Base-by-base conservation (phyloP, 1,140 invertebrate genomes). In the Platorchestia sp. region DNA sequence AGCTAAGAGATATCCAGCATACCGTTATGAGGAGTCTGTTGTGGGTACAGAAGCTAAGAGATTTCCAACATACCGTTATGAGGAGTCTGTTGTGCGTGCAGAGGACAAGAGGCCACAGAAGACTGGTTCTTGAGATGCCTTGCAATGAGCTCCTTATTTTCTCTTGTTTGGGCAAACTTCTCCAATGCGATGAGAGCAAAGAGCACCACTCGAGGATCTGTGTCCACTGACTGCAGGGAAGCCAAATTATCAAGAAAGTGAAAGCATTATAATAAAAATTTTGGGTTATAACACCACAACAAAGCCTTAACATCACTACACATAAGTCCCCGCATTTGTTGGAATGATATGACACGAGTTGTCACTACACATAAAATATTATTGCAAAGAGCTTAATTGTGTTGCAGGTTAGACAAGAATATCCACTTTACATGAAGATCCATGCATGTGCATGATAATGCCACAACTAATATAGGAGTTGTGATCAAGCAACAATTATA, bases 121-220 rank as follows among this genome's bases (percentile, higher is more conserved):
- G 19, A 10, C 10, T 93, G 41, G 91, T 44, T 45, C 10, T 47
- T 45, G 44, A 93, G 91, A 47, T 44, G 91, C 6, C 44, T 6
- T n/a, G 41, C 44, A 40, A 93, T 93, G 91, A 93, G 43, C 96
- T 98, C 97, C 97, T 99, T 99, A 97, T 99, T 99, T 97, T 99
- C 98, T 97, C 98, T 99, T 96, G 99, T 99, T 97, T 99, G 98
- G 96, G 99, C 98, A 97, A 99, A 99, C 97, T 99, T 99, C 97
- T 99, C 99, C 96, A 99, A 97, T 45, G 99, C 99, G 97, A 99
- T 98, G 95, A 99, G 97, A 86, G 99, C 98, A 97, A 99, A 99
- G 90, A 99, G 97, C 95, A 98, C 98, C 95, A 99, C 98, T 97
- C 98, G 98, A 59, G 98, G 98, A 97, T 98, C 98, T 95, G 98